These are phyloP conservation scores for Dolomedes plantarius DNA, from an alignment of 2,888 invertebrate genomes.

Conservation along the genomic window DNA sequence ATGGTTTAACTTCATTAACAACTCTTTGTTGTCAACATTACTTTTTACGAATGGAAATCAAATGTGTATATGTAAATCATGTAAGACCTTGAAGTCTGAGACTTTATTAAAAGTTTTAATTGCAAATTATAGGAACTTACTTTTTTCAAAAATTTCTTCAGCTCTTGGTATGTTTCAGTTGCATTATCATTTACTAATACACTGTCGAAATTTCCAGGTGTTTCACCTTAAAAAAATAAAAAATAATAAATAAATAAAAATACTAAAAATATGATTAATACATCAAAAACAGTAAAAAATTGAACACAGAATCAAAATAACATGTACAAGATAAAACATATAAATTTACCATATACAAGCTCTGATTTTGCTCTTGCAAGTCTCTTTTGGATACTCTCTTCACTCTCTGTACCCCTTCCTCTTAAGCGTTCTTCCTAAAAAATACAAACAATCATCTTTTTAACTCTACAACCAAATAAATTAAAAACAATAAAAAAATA, in stretches of 20 bases:
- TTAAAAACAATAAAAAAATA: no score
- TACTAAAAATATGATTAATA: no score
- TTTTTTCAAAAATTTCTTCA: constrained; percentile 47
- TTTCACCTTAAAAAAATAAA: constrained; percentile 77
- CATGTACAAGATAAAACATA: background rate
- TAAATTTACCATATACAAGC: constrained; percentile 85
- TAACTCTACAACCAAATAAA: no score
- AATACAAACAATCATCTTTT: background rate
- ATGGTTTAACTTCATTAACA: no score
- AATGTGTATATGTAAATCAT: no score
- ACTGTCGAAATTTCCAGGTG: constrained; percentile 88
- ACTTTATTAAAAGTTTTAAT: no score
- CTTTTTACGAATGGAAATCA: no score
- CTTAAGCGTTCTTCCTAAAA: constrained; percentile 79
- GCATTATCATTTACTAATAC: constrained; percentile 89
- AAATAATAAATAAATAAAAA: constrained; percentile 73
- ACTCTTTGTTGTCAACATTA: no score
- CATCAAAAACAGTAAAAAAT: no score
- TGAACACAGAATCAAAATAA: background rate
- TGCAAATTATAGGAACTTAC: no score
- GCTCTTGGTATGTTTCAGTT: constrained; percentile 83
- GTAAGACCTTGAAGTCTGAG: no score
- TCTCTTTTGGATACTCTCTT: constrained; percentile 87
- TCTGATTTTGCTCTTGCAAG: constrained; percentile 87
- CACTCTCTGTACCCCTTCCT: constrained; percentile 91